phyloP scores from a whole-genome alignment of 2,888 invertebrate genomes.

The Tanypteryx hageni region DNA sequence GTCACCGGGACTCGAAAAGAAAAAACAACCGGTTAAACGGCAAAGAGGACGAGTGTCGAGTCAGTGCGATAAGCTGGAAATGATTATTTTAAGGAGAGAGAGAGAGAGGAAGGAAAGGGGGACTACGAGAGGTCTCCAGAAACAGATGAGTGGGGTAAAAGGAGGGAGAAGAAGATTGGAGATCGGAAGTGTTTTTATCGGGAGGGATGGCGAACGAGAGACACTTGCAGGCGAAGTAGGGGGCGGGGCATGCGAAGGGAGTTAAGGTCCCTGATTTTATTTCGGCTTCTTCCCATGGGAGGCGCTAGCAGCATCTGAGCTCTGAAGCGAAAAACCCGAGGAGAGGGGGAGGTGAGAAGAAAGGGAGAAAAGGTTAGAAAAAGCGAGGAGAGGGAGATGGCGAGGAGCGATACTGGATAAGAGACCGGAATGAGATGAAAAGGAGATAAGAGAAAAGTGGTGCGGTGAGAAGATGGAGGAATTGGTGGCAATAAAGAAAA shows the following conservation, averaged over 20 bases:
- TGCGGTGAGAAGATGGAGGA: conserved; percentile 36
- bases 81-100: not conserved
- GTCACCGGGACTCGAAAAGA: conserved; percentile 34
- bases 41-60: not conserved
- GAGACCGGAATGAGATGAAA: conserved; percentile 22
- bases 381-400: not conserved
- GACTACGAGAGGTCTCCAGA: not conserved
- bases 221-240: not conserved
- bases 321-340: not conserved
- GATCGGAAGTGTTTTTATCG: conserved; percentile 34
- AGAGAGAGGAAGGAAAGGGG: no score
- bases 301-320: not conserved
- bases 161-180: not conserved
- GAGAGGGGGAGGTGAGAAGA: not conserved
- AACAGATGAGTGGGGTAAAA: not conserved
- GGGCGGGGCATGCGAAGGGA: not conserved
- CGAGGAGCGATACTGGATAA: not conserved
- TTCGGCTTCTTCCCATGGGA: not conserved
- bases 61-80: conserved; percentile 7
- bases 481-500: conserved; percentile 38
- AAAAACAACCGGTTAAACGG: conserved; percentile 49
- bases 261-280: conserved; percentile 49
- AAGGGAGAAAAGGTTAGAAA: not conserved
- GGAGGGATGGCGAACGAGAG: not conserved
- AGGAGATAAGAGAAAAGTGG: conserved; percentile 36